phyloP scores from a whole-genome alignment of 2,797 vertebrate species.

The Anguilla anguilla region DNA sequence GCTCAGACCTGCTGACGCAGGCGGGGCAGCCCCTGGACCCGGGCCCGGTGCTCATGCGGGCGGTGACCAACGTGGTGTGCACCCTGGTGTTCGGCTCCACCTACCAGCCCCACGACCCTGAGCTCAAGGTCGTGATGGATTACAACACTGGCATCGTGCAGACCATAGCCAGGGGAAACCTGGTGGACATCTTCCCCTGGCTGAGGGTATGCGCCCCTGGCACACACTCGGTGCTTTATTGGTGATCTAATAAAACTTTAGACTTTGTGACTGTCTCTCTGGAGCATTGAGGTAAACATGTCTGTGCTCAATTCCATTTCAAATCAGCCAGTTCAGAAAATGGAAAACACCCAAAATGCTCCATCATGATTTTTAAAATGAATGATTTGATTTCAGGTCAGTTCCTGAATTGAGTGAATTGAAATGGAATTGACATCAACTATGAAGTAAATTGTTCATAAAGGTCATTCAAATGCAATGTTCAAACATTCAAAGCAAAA shows the following conservation, averaged over 20 bases:
- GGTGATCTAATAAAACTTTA: not conserved
- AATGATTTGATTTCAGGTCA: not conserved
- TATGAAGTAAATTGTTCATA: not conserved
- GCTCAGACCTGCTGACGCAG: conserved; percentile 57
- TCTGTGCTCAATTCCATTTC: not conserved
- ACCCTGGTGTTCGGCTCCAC: conserved; percentile 71
- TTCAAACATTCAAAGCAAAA: not conserved
- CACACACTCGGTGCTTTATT: too few species aligned
- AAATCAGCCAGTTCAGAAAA: not conserved
- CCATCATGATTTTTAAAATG: not conserved
- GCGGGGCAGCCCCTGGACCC: conserved; percentile 60
- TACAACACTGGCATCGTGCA: conserved; percentile 77
- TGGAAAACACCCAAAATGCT: not conserved
- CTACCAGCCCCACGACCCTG: conserved; percentile 63
- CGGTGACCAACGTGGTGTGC: conserved; percentile 77
- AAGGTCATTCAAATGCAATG: not conserved
- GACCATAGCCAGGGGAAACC: conserved; percentile 69
- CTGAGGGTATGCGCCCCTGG: conserved; percentile 58
- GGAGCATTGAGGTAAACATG: not conserved
- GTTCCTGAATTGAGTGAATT: not conserved
- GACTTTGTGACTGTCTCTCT: not conserved
- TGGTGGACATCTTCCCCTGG: conserved; percentile 78
- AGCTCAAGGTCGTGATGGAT: conserved; percentile 69
- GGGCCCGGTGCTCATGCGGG: conserved; percentile 60
- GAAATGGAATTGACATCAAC: not conserved